These are phyloP conservation scores for Boulengeromyrus knoepffleri DNA, from an alignment of 2,113 vertebrate species.

Conservation along the genomic window DNA sequence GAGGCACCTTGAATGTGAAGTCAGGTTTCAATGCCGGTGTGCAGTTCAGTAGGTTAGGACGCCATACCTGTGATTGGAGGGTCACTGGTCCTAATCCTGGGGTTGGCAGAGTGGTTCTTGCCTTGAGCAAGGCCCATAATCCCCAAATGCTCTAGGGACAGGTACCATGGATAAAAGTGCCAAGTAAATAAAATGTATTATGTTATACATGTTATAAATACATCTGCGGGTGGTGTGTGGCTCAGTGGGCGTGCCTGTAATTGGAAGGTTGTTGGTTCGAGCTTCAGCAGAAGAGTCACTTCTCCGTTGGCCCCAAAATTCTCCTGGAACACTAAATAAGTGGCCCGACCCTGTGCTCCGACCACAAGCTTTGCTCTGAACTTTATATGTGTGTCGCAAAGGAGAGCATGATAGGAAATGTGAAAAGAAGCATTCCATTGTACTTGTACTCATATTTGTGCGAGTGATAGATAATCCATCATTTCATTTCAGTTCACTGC, in stretches of 20 bases:
- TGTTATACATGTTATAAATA: neutral
- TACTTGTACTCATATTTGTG: neutral
- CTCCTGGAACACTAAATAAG: neutral
- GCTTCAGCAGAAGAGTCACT: neutral
- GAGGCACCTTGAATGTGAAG: neutral
- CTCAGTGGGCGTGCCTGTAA: neutral
- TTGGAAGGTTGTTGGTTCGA: neutral
- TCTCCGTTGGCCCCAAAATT: neutral
- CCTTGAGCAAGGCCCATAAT: neutral
- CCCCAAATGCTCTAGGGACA: neutral
- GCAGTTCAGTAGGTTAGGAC: neutral
- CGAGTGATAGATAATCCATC: neutral
- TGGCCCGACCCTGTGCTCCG: neutral
- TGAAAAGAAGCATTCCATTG: neutral
- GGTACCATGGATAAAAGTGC: neutral
- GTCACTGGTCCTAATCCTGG: neutral
- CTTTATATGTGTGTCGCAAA: neutral
- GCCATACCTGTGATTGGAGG: neutral
- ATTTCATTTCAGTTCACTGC: neutral
- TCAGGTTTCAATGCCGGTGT: neutral
- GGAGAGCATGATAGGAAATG: neutral
- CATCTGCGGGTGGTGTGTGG: neutral
- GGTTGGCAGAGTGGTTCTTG: neutral
- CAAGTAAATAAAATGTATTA: neutral
- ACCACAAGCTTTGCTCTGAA: neutral